phyloP scores from a whole-genome alignment of 2,797 vertebrate species.

The Capromys pilorides region DNA sequence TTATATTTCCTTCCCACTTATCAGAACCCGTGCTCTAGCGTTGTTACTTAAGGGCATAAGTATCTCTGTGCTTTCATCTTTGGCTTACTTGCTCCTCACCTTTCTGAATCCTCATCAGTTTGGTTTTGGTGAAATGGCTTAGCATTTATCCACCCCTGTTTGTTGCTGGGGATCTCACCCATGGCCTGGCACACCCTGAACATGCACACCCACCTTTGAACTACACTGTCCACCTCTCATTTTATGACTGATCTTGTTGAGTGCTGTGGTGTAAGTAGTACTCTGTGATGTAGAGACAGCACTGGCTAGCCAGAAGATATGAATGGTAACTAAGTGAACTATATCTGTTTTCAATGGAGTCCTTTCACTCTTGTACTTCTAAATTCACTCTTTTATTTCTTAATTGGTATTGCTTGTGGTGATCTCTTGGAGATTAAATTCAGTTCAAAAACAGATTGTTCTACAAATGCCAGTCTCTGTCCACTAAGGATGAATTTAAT shows the following conservation, averaged over 20 bases:
- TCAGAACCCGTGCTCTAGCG: neutral
- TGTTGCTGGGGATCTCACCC: neutral
- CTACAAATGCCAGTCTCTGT: neutral
- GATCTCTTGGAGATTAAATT: slow-evolving; percentile 15
- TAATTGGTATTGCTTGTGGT: neutral
- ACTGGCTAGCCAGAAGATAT: neutral
- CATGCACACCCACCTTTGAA: neutral
- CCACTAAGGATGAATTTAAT: slow-evolving; percentile 6
- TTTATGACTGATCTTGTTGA: neutral
- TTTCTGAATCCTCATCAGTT: neutral
- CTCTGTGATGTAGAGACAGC: neutral
- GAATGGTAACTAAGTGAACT: neutral
- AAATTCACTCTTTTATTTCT: neutral
- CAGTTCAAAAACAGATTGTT: slow-evolving; percentile 4
- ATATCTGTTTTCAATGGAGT: neutral
- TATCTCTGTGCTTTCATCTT: neutral
- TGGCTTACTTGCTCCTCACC: neutral
- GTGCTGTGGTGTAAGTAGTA: neutral
- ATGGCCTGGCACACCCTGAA: neutral
- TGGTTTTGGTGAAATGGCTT: slow-evolving; percentile 4
- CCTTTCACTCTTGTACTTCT: neutral
- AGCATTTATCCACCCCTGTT: neutral
- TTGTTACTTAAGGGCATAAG: neutral
- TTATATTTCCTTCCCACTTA: slow-evolving; percentile 22
- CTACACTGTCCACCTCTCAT: neutral